phyloP scores from a whole-genome alignment of 1,140 invertebrate genomes.

The Drosophila ironensis region DNA sequence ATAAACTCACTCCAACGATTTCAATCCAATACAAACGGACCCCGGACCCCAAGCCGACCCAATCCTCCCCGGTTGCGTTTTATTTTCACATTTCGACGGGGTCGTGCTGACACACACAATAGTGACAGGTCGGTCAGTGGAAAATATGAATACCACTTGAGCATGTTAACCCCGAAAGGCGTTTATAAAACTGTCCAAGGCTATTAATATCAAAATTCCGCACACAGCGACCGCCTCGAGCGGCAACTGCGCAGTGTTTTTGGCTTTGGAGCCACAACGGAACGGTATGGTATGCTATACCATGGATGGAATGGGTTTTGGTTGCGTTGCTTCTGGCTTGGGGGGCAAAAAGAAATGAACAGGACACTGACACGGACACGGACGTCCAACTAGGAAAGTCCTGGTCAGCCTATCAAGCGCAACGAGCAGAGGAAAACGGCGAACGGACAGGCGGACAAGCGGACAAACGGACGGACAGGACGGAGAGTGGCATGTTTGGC shows the following conservation, averaged over 20 bases:
- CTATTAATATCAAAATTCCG: conserved; percentile 80
- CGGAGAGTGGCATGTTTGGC: conserved; percentile 68
- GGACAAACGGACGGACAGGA: too few relatives aligned
- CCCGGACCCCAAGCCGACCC: not conserved
- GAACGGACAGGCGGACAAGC: too few relatives aligned
- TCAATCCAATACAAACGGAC: not conserved
- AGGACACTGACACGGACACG: conserved; percentile 38
- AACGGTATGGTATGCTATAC: too few relatives aligned
- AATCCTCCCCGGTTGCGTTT: conserved; percentile 13
- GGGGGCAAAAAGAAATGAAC: conserved; percentile 9
- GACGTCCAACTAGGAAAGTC: conserved; percentile 43
- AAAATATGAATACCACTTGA: conserved; percentile 81
- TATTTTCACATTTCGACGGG: conserved; percentile 38
- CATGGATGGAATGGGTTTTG: too few relatives aligned
- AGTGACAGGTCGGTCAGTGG: conserved; percentile 80
- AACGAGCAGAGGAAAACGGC: conserved; percentile 1
- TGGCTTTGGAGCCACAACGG: too few relatives aligned
- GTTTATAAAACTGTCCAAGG: conserved; percentile 80
- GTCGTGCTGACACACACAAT: conserved; percentile 51
- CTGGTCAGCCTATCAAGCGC: conserved; percentile 72
- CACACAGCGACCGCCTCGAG: conserved; percentile 49
- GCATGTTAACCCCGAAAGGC: conserved; percentile 79
- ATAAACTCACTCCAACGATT: not conserved
- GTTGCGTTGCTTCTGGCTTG: not conserved
- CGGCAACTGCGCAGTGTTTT: conserved; percentile 68